Percentiles rank a stretch among this genome's conserved stretches.
Conservation (phyloP, 2,113 vertebrate species). For the Leptocoma aspasia region DNA sequence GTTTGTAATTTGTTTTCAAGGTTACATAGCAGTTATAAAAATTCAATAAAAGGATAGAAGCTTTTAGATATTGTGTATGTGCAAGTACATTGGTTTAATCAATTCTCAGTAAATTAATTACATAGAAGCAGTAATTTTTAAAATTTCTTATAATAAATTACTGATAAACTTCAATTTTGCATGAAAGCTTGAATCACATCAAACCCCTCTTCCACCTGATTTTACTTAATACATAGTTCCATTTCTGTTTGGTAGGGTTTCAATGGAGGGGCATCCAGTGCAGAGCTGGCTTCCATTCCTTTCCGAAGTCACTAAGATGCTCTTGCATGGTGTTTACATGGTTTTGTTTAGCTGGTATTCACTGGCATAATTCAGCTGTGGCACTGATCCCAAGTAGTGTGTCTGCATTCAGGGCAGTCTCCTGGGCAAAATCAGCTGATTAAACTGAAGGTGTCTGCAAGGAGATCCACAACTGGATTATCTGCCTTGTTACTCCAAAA, state of each 20-base stretch:
- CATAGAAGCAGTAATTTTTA: not conserved
- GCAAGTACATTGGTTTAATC: not conserved
- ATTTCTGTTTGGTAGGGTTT: not conserved
- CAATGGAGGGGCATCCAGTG: accelerated
- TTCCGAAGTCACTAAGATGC: not conserved
- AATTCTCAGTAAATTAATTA: not conserved
- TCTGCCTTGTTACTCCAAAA: not conserved
- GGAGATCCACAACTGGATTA: not conserved
- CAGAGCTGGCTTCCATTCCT: not conserved
- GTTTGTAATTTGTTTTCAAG: not conserved
- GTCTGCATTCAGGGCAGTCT: not conserved
- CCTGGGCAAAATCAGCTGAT: not conserved
- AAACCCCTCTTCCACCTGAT: not conserved
- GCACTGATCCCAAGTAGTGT: too few relatives aligned
- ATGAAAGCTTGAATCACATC: not conserved
- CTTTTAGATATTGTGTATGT: not conserved
- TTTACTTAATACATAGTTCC: not conserved
- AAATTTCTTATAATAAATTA: not conserved
- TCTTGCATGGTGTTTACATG: not conserved
- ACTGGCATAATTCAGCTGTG: not conserved
- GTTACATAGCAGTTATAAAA: not conserved
- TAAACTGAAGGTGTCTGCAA: not conserved
- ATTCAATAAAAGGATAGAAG: not conserved
- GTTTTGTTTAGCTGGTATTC: not conserved
- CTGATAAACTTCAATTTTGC: not conserved